Evolutionary conservation across 2,113 vertebrate species (phyloP), one percentile per base, ranked within the genome.

Genomic region (Paradoxurus hermaphroditus): DNA sequence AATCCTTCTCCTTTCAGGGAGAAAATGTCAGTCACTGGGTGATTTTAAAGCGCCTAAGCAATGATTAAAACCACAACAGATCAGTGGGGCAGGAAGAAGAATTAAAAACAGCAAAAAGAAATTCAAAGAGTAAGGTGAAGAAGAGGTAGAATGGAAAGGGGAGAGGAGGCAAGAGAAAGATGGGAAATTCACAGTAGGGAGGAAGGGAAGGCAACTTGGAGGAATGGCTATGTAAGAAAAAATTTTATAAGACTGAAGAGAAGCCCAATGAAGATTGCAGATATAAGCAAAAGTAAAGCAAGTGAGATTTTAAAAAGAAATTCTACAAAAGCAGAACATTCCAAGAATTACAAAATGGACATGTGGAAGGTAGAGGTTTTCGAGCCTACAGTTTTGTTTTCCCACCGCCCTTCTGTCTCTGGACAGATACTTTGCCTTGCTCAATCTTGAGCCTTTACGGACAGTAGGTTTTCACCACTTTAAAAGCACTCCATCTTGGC

Each of bases 1-100:
- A 92, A 91, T 94, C 65, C 51, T 36, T 90, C 41, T 87, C 67
- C 84, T 97, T 97, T 92, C 85, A 95, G 72, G 90, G 93, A 65
- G 81, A 97, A 93, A 83, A 90, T 89, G 70, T 68, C 91, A 95
- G 51, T 92, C 86, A 21, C 94, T 51, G 6, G 53, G 14, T 88
- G 86, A 56, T 73, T 96, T 90, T 59, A 89, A 88, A 97, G 85
- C n/a, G 27, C n/a, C 89, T 44, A 59, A 67, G 86, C 68, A 90
- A 81, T 75, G 34, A 92, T 93, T 84, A 95, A 93, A 84, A 59
- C 84, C 70, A 91, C 36, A 79, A 0, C 34, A 97, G 62, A n/a
- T 97, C 87, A 92, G 83, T 95, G 88, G 31, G 36, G 53, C 46
- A 68, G 86, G 31, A 70, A 46, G 19, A 96, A 94, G 0, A 10